Percentiles rank a stretch among this genome's conserved stretches.
phyloP scores from a whole-genome alignment of 2,113 vertebrate species.

The Pardalotus punctatus region DNA sequence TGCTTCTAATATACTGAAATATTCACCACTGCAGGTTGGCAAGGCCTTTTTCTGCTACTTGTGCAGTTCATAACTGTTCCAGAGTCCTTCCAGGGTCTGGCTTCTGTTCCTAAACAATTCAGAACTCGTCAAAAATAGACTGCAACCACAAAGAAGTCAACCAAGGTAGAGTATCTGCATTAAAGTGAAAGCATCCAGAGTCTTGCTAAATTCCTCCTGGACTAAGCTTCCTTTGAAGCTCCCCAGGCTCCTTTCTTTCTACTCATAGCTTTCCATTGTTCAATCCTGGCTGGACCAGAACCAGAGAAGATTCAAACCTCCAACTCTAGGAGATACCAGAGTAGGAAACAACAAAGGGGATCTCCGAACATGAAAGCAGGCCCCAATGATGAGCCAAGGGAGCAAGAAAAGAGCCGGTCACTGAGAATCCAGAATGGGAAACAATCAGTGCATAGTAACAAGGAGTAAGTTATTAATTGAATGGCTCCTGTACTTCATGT shows the following conservation, averaged over 20 bases:
- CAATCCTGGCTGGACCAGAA: neutral
- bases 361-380: neutral
- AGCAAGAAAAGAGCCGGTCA: neutral
- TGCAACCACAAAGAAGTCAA: neutral
- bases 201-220: neutral
- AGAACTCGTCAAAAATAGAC: neutral
- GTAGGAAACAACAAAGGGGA: neutral
- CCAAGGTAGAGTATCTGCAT: neutral
- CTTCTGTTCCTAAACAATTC: slow-evolving; percentile 1
- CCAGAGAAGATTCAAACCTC: neutral
- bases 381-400: neutral
- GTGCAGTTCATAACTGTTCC: neutral
- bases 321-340: neutral
- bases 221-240: neutral
- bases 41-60: neutral
- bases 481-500: neutral
- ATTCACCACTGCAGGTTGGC: neutral
- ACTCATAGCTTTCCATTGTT: neutral
- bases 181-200: neutral
- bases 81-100: neutral
- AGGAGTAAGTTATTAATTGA: neutral
- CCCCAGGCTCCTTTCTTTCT: neutral
- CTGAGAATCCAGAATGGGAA: neutral
- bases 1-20: neutral
- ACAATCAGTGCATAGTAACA: neutral